Conservation (phyloP, 2,113 vertebrate species). For the Bambusicola thoracicus region DNA sequence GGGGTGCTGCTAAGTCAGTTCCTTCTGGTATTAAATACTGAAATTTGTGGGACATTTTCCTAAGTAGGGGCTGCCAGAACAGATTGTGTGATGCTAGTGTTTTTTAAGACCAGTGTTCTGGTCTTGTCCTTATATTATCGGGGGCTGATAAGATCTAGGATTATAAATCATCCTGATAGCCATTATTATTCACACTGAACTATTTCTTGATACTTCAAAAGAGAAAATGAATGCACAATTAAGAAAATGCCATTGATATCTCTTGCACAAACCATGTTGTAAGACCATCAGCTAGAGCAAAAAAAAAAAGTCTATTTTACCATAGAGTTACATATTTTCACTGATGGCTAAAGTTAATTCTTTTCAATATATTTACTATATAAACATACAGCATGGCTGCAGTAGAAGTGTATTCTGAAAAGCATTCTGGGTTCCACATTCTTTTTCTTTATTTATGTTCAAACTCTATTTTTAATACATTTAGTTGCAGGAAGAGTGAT, state of each 20-base stretch:
- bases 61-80: not conserved
- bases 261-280: not conserved
- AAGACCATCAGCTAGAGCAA: conserved; percentile 1
- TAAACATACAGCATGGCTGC: not conserved
- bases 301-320: not conserved
- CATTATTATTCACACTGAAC: not conserved
- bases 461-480: not conserved
- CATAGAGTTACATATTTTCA: not conserved
- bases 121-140: not conserved
- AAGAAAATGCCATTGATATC: not conserved
- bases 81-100: not conserved
- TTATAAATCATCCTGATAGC: not conserved
- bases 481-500: not conserved
- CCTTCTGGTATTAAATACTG: not conserved
- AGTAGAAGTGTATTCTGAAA: not conserved
- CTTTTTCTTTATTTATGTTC: not conserved
- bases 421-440: not conserved
- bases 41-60: not conserved
- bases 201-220: not conserved
- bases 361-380: not conserved
- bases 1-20: not conserved
- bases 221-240: not conserved
- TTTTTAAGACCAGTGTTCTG: not conserved
- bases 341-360: not conserved
- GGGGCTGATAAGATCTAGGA: not conserved